Conservation (phyloP, 2,888 invertebrate species). For the Adineta ricciae region DNA sequence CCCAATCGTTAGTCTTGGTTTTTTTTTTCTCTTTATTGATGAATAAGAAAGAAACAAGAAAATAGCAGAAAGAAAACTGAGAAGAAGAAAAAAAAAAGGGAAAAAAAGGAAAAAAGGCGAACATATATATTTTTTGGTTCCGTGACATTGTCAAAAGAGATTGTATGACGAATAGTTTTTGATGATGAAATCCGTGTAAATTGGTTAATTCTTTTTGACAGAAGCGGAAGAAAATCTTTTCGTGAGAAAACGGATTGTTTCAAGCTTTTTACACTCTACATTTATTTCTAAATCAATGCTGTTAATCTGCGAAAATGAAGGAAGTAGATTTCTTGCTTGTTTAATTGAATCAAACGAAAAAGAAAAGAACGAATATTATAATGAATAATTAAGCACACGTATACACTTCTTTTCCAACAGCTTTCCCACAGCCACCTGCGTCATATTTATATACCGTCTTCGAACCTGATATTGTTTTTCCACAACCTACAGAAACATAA, state of each 20-base stretch:
- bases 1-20: background rate
- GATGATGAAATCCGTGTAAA: background rate
- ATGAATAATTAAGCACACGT: background rate
- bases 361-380: background rate
- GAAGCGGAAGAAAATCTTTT: background rate
- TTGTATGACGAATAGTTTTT: background rate
- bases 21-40: background rate
- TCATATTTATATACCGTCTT: background rate
- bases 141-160: background rate
- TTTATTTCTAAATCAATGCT: background rate
- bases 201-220: background rate
- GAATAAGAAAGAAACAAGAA: background rate
- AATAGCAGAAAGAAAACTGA: background rate
- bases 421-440: background rate
- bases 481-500: background rate
- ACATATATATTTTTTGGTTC: background rate
- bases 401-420: background rate
- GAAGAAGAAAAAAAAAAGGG: background rate
- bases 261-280: too few species aligned
- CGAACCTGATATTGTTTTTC: background rate
- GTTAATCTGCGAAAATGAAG: background rate
- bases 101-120: background rate
- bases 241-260: background rate
- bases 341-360: background rate
- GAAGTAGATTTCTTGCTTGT: background rate